Base-by-base conservation (phyloP, 2,113 vertebrate species). In the Festucalex cinctus region DNA sequence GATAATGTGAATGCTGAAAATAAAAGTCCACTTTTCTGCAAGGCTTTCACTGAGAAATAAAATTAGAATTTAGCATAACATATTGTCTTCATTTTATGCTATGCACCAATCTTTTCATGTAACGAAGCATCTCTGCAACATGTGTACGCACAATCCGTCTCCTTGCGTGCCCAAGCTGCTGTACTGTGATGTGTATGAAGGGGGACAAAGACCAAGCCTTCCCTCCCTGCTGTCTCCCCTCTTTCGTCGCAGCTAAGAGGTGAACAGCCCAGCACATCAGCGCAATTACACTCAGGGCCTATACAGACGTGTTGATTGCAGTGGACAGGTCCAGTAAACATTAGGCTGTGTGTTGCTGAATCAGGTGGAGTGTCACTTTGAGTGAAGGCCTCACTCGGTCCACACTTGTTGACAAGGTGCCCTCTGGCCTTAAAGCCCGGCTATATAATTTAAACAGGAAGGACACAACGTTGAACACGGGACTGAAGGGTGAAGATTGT, bases 281-380 rank as follows among this genome's bases (percentile, higher is more conserved):
- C 16, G 49, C 71, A 69, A 58, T 73, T 64, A 78, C 71, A 74
- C 76, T 57, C 59, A 70, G 79, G 67, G 24, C 24, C 64, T 64
- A 78, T 46, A 63, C 72, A 62, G 81, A 63, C 66, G 78, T 83
- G 77, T 75, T 87, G 88, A 89, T 85, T 77, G 85, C 19, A 71
- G 83, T 69, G 77, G 87, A 90, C 88, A 87, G 82, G 79, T 78
- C 80, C 75, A 67, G 85, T 85, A 85, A 86, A 89, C 83, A 85
- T 72, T 2, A 39, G 75, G 9, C 72, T 73, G 36, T 19, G 53
- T 60, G 69, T 73, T 88, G 87, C 87, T 86, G 87, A 88, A 79
- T 89, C 86, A 88, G 82, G 77, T 60, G 66, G 48, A 68, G 69
- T 88, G 88, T 88, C 86, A 79, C 79, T 85, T 59, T 59, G 71